Evolutionary conservation across 35 echinoderm and acorn worm genomes (phyloP), one percentile per base, ranked within the genome.

Genomic region (Lytechinus variegatus): DNA sequence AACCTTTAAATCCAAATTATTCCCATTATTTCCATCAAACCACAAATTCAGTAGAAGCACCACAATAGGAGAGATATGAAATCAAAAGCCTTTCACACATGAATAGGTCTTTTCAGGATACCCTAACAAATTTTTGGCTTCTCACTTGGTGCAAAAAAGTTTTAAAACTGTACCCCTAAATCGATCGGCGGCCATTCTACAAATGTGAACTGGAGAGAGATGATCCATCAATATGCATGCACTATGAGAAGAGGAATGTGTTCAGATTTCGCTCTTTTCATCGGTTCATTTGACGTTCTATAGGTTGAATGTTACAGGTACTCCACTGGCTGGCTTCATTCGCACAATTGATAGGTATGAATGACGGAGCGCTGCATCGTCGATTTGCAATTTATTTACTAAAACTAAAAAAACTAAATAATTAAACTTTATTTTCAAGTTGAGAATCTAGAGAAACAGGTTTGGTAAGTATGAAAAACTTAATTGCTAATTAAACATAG

Each of bases 51-150:
- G n/a, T 79, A n/a, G 66, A 16, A 79, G 8, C 19, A 16, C 66
- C 66, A n/a, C 66, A 14, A 79, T 44, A 44, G 19, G 66, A 79
- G 66, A 79, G 66, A 79, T 79, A 79, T 79, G 66, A 79, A 79
- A 79, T 79, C 66, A 79, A 79, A 79, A 79, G 16, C 66, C n/a
- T 79, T 79, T 79, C 66, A 79, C 66, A 79, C 12, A 79, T 79
- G 66, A 24, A 16, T 24, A 24, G 66, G 66, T 24, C 66, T 79
- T 24, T 79, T 79, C 66, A 79, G 4, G 66, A 79, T 24, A 7
- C 66, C 1, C 66, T 19, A 19, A 44, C 33, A 44, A n/a, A n/a
- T 79, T 14, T 79, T 79, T 79, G 21, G 66, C 16, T 79, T 79
- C 66, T 79, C 66, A 79, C 66, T 7, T 16, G 19, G 19, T 79